Percentiles rank a stretch among this genome's conserved stretches.
Evolutionary conservation across 2,113 vertebrate genomes (phyloP).

Genomic region (Neotoma lepida): DNA sequence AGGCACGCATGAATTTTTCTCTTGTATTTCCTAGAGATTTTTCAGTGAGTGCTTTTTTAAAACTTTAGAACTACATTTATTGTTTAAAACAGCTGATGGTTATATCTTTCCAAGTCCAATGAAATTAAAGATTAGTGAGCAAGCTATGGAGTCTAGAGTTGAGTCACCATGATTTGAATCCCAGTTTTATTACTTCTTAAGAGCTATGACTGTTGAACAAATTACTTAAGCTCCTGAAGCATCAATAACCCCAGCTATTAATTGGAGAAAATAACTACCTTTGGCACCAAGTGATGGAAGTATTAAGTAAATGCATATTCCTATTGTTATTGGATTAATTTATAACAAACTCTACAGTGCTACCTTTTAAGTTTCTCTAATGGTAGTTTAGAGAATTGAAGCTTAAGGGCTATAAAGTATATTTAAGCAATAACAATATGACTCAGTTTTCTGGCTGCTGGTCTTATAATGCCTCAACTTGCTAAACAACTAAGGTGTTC

Average conservation of each 20-base stretch:
- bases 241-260: not conserved
- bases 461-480: not conserved
- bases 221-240: not conserved
- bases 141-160: not conserved
- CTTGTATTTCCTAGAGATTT: not conserved
- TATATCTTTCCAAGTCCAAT: not conserved
- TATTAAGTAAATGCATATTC: not conserved
- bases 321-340: conserved; percentile 17
- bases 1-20: not conserved
- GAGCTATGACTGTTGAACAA: not conserved
- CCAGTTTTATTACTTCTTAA: not conserved
- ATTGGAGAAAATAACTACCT: conserved; percentile 37
- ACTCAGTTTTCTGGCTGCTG: not conserved
- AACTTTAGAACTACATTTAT: not conserved
- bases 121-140: not conserved
- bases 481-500: not conserved
- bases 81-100: not conserved
- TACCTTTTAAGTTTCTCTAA: not conserved
- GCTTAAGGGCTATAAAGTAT: not conserved
- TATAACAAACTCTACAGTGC: not conserved
- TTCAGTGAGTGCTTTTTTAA: not conserved
- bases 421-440: not conserved
- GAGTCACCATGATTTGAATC: not conserved
- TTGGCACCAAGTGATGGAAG: not conserved
- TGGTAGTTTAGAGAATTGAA: not conserved